These are phyloP conservation scores for Apodemus agrarius DNA, from an alignment of 2,797 vertebrate genomes.

Conservation along the genomic window DNA sequence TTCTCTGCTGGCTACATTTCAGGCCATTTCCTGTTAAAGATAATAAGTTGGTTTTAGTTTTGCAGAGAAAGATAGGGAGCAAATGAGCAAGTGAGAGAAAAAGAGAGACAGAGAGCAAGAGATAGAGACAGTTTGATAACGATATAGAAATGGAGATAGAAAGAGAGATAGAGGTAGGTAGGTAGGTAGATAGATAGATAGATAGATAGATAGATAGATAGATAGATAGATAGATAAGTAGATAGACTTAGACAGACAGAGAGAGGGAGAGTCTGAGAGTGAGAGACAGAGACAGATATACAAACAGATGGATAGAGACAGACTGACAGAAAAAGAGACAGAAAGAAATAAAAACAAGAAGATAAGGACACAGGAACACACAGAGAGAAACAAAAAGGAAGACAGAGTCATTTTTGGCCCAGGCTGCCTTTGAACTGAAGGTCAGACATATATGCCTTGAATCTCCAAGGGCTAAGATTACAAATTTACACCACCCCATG, in stretches of 20 bases:
- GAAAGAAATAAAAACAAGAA: background rate
- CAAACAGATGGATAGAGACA: background rate
- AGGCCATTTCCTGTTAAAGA: slow-evolving; percentile 40
- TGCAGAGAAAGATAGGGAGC: background rate
- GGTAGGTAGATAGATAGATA: too few species aligned
- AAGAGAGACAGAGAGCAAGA: background rate
- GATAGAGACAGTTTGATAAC: background rate
- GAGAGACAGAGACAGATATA: background rate
- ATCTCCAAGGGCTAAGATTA: background rate
- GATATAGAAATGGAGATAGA: background rate
- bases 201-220: background rate
- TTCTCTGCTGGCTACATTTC: slow-evolving; percentile 45
- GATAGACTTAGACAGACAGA: background rate
- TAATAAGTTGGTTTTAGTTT: slow-evolving; percentile 33
- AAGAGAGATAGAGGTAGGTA: too few species aligned
- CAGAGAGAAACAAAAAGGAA: background rate
- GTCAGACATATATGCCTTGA: background rate
- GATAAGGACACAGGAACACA: background rate
- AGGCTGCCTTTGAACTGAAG: background rate
- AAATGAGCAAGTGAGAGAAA: background rate
- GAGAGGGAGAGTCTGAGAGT: background rate
- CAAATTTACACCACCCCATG: too few species aligned
- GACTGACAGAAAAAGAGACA: background rate
- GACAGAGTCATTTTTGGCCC: background rate
- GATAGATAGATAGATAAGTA: background rate